Conservation (phyloP, 2,797 vertebrate genomes). For the Pangasius krempfi region DNA sequence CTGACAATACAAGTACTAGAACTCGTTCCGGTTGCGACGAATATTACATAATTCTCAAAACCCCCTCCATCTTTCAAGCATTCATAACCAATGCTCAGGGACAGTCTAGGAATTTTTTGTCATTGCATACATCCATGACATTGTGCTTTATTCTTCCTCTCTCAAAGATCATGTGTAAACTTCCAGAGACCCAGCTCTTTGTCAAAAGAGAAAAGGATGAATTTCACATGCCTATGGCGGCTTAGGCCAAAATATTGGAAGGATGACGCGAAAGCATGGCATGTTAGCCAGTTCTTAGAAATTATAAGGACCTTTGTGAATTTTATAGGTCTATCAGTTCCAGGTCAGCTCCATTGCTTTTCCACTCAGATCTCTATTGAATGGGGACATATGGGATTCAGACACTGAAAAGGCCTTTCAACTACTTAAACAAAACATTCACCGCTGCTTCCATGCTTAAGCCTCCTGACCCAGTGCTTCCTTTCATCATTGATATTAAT, state of each 20-base stretch:
- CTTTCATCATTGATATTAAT: neutral
- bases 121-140: neutral
- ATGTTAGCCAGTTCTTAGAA: neutral
- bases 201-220: neutral
- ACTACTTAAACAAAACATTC: neutral
- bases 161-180: neutral
- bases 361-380: neutral
- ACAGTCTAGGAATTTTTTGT: neutral
- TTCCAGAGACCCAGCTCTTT: neutral
- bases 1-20: constrained; percentile 48
- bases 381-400: neutral
- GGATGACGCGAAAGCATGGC: neutral
- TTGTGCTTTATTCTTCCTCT: neutral
- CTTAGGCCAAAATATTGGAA: neutral
- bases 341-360: neutral
- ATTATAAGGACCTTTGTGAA: neutral
- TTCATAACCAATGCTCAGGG: neutral
- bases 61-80: neutral
- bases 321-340: neutral
- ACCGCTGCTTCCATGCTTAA: neutral
- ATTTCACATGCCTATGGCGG: neutral
- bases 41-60: neutral
- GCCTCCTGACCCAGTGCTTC: neutral
- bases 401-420: neutral
- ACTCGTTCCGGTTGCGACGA: neutral